Evolutionary conservation across 1,140 invertebrate species (phyloP), one percentile per base, ranked within the genome.

Genomic region (Lordiphosa collinella): DNA sequence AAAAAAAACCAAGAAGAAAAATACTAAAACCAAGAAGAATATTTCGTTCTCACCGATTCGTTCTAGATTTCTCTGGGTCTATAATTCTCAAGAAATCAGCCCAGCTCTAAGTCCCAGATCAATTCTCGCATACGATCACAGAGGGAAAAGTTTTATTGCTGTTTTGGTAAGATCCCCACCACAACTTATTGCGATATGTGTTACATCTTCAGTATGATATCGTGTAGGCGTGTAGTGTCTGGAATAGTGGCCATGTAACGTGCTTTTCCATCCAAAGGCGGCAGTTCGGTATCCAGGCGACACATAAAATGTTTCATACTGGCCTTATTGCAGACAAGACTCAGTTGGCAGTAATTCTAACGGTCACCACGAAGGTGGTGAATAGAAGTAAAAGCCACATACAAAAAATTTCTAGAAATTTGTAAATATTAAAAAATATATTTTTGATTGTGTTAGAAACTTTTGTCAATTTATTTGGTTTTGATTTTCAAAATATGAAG

Each of bases 71-170:
- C n/a, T n/a, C n/a, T n/a, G n/a, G n/a, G n/a, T n/a, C n/a, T n/a
- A n/a, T n/a, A n/a, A n/a, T n/a, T n/a, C n/a, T n/a, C n/a, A n/a
- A n/a, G n/a, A n/a, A n/a, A n/a, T n/a, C n/a, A n/a, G n/a, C 43
- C 72, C 31, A 86, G 37, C 18, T 86, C 82, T 5, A 11, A 14
- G 29, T 86, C 82, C 82, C 82, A 86, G 7, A 80, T 60, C 0
- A 86, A 9, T 13, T 49, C 44, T 0, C 82, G 71, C 75, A 86
- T 80, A 9, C 79, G 71, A n/a, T 35, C 3, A 79, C 82, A 11
- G 29, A 6, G 2, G 37, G 16, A 18, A 64, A 71, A 1, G 38
- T 31, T 12, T 38, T 11, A 7, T 63, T 71, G 4, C n/a, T n/a
- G n/a, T n/a, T 6, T 14, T 57, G 0, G 2, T 16, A 1, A 59